Conservation (phyloP, 2,113 vertebrate genomes). For the Podocnemis expansa region DNA sequence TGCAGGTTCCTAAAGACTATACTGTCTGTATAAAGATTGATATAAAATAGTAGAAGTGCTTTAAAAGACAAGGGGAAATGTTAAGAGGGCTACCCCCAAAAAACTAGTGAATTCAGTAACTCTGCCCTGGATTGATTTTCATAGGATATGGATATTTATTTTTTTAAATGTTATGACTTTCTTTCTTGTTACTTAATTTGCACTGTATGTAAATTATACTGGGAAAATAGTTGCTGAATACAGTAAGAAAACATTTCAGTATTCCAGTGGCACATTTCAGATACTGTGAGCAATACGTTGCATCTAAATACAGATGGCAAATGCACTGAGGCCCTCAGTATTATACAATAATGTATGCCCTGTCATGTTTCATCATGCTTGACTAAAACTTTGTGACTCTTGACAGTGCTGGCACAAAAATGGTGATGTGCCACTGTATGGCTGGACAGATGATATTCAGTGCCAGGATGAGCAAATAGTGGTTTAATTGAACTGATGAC, state of each 20-base stretch:
- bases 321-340: conserved; percentile 54
- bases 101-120: conserved; percentile 2
- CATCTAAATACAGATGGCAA: conserved; percentile 60
- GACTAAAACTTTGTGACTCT: conserved; percentile 52
- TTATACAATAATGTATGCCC: conserved; percentile 49
- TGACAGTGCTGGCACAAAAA: conserved; percentile 59
- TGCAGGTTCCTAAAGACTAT: conserved; percentile 41
- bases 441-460: conserved; percentile 40
- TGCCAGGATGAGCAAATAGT: conserved; percentile 13
- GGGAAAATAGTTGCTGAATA: not conserved
- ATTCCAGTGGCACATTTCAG: conserved; percentile 29
- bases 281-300: not conserved
- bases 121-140: conserved; percentile 16
- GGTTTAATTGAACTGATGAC: conserved; percentile 21
- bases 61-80: conserved; percentile 35
- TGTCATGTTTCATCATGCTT: conserved; percentile 60
- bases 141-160: not conserved
- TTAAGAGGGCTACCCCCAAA: not conserved
- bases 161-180: conserved; percentile 13
- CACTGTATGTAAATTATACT: not conserved
- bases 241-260: not conserved
- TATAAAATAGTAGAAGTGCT: conserved; percentile 52
- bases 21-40: conserved; percentile 39
- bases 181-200: conserved; percentile 33
- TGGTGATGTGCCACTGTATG: conserved; percentile 41